Evolutionary conservation across 2,888 invertebrate genomes (phyloP), one percentile per base, ranked within the genome.

Genomic region (Heteromurus nitidus): DNA sequence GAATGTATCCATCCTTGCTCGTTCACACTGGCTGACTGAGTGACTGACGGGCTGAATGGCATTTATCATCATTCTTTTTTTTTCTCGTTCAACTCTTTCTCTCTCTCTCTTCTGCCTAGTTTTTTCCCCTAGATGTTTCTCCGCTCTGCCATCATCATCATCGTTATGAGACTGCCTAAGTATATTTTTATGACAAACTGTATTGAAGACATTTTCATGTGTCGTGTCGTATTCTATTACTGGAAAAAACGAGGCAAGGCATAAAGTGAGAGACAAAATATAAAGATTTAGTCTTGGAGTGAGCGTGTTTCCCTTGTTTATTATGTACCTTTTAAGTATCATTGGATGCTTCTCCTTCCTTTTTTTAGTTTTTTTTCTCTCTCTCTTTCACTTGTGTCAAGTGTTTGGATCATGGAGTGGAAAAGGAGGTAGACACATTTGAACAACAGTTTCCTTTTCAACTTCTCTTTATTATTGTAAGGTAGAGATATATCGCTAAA

Each of bases 1-100:
- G n/a, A n/a, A n/a, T n/a, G 42, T 24, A 65, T 24, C 20, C 44
- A 30, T 30, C 60, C 44, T 55, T 58, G 68, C 72, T 80, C 47
- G 73, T 80, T 80, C 80, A 73, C 80, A 80, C 67, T 80, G 79
- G 72, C 79, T 79, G 79, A 72, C 77, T 80, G 75, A 65, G 16
- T 69, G 73, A 73, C 42, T 73, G 73, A 80, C 73, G 67, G 73
- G 60, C 67, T 80, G 80, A 80, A 73, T 80, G 80, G 80, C 80
- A 80, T 72, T 80, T 73, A 80, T 80, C 80, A 80, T 80, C 80
- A 80, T 80, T 70, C 65, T 58, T 64, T 70, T 76, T 70, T 70
- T 70, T 24, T 3, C 31, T 74, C 65, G 44, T 36, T 64, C 62
- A 65, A 13, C 22, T 70, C 26, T 31, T 28, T 50, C 69, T 68